Percentiles rank a stretch among this genome's conserved stretches.
These are phyloP conservation scores for Syngnathus scovelli DNA, from an alignment of 2,113 vertebrate genomes.

Conservation along the genomic window DNA sequence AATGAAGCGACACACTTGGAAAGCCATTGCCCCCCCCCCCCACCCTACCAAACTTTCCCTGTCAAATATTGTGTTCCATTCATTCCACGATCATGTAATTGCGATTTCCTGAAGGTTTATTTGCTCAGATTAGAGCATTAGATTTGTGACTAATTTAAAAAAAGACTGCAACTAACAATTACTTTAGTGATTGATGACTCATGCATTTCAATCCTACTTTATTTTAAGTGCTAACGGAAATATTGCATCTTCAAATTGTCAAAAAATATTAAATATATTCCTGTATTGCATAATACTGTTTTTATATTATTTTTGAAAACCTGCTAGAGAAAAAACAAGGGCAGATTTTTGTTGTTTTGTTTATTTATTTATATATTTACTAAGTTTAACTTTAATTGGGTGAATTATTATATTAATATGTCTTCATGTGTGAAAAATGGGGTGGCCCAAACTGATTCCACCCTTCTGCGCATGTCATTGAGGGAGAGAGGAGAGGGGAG, in stretches of 20 bases:
- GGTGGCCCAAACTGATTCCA: neutral
- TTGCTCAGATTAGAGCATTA: neutral
- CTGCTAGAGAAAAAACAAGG: no score
- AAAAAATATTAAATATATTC: no score
- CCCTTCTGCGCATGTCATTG: neutral
- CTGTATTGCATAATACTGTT: no score
- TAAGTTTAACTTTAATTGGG: no score
- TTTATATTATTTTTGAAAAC: no score
- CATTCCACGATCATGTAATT: neutral
- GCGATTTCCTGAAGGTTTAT: neutral
- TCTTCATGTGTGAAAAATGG: neutral
- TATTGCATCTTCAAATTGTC: no score
- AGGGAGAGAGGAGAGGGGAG: neutral
- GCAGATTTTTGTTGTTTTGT: no score
- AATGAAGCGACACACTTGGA: conserved; percentile 42
- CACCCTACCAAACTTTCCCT: neutral
- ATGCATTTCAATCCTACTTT: no score
- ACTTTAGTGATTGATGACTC: no score
- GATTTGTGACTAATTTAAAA: neutral
- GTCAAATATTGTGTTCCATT: conserved; percentile 15
- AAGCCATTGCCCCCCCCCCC: neutral
- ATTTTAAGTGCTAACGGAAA: no score
- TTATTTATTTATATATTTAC: no score
- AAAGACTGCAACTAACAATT: no score
- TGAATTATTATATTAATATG: neutral